A percentile compares a stretch with the other conserved stretches of the same genome.
Conservation (phyloP, 2,797 vertebrate species). For the Enteromius treurensis region DNA sequence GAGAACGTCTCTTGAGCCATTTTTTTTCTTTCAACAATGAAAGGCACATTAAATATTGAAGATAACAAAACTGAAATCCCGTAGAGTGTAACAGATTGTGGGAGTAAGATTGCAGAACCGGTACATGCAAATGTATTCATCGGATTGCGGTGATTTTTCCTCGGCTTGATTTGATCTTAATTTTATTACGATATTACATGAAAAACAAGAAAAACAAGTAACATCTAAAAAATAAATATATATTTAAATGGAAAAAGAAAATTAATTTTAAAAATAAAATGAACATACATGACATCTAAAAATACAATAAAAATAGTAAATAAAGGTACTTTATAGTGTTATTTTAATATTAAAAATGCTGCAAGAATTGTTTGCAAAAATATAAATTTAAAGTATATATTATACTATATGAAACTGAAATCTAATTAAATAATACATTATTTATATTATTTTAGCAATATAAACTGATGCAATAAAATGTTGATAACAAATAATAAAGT, state of each 20-base stretch:
- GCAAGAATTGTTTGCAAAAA: neutral
- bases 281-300: neutral
- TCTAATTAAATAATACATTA: neutral
- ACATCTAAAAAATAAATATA: neutral
- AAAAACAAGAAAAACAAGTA: no score
- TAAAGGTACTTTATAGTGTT: no score
- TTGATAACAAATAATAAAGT: no score
- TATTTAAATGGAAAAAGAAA: neutral
- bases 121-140: neutral
- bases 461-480: neutral
- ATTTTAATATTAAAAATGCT: neutral
- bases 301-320: neutral
- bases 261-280: neutral
- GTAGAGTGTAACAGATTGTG: constrained; percentile 1
- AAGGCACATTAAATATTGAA: constrained; percentile 44
- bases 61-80: constrained; percentile 44
- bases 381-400: no score
- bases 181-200: neutral
- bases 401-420: neutral
- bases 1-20: constrained; percentile 26
- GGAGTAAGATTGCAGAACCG: neutral
- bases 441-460: neutral
- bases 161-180: neutral
- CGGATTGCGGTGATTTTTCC: neutral
- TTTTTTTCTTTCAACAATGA: constrained; percentile 14